A percentile compares a stretch with the other conserved stretches of the same genome.
Evolutionary conservation across 2,888 invertebrate species (phyloP).

Genomic region (Sialis lutaria): DNA sequence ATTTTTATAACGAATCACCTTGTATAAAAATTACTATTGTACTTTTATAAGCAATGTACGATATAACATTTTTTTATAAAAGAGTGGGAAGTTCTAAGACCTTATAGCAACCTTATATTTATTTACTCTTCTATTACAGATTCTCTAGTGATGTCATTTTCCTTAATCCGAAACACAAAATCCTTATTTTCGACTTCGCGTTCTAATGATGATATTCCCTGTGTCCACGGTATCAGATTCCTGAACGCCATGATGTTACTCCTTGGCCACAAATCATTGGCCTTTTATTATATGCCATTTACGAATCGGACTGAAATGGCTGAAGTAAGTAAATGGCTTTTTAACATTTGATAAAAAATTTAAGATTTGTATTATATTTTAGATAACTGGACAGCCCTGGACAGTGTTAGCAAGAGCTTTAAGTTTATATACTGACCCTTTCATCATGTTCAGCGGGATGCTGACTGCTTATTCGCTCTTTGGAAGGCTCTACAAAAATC

Average conservation of each 20-base stretch:
- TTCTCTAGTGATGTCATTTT: constrained; percentile 38
- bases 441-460: constrained; percentile 50
- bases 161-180: constrained; percentile 37
- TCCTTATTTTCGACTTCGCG: constrained; percentile 32
- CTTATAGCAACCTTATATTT: too few relatives aligned
- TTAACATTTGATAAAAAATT: too few relatives aligned
- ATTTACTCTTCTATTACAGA: constrained; percentile 26
- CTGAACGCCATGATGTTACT: constrained; percentile 45
- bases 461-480: constrained; percentile 44
- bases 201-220: constrained; percentile 35
- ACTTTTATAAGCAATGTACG: too few relatives aligned
- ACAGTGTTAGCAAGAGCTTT: constrained; percentile 49
- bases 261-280: constrained; percentile 53
- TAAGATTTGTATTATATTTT: constrained; percentile 8
- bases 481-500: constrained; percentile 33
- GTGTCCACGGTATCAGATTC: constrained; percentile 47
- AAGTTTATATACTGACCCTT: constrained; percentile 53
- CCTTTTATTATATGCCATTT: constrained; percentile 46
- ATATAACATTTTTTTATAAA: too few relatives aligned
- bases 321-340: constrained; percentile 28
- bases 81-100: too few relatives aligned
- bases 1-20: too few relatives aligned
- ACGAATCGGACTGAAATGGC: constrained; percentile 45
- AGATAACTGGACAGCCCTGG: constrained; percentile 44
- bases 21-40: too few relatives aligned